Evolutionary conservation across 2,113 vertebrate species (phyloP), one percentile per base, ranked within the genome.

Genomic region (Cariama cristata): DNA sequence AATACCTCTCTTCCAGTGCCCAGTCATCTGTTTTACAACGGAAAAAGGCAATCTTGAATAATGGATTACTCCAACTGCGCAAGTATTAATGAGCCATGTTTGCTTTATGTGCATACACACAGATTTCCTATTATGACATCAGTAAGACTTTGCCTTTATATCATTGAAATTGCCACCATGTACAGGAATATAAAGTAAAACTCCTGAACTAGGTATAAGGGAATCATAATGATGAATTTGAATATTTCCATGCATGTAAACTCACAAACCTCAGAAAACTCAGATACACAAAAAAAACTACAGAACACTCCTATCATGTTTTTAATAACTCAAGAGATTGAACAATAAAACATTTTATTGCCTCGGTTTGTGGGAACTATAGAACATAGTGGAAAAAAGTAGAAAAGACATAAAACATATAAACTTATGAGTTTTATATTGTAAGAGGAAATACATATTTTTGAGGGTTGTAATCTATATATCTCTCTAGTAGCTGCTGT

Each of bases 11-110:
- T 91, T 72, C 58, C 79, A 79, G 18, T 44, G 30, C 26, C 44
- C 32, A 60, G 85, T 52, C 77, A 82, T 67, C 45, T 81, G 82
- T 79, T 96, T 92, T 86, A 92, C 23, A 72, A 30, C 11, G 30
- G 40, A 58, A 95, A 79, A 83, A 73, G 22, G n/a, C 23, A 80
- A 42, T 66, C 5, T 28, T 66, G 33, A 92, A 52, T 20, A 96
- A 71, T 49, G 18, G 35, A 63, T 92, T 86, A 58, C 44, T 82
- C 27, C 22, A 79, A 44, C 62, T 60, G 21, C 20, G 3, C 52
- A 79, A 59, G 14, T 56, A 73, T 95, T 91, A 88, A 86, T 76
- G 45, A 94, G 14, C 22, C 53, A 14, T 49, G 20, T 84, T 94
- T 84, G 49, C 38, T 80, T 91, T 88, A 90, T 53, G 13, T 62